A percentile compares a stretch with the other conserved stretches of the same genome.
Conservation (phyloP, 1,140 invertebrate species). For the Latrodectus geometricus region DNA sequence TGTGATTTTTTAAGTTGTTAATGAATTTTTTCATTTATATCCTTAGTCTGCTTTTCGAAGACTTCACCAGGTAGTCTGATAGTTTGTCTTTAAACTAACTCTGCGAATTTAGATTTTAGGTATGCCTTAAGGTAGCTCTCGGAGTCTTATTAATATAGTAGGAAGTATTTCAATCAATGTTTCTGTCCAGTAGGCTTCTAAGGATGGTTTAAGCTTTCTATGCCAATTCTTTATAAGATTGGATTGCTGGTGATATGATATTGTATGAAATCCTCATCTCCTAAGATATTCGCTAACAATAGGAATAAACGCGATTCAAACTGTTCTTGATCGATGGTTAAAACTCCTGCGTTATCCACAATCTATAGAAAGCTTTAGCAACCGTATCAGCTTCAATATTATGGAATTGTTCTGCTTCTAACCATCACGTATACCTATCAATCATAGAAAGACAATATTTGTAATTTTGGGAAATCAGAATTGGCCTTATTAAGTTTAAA, state of each 20-base stretch:
- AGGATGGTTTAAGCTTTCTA: slow-evolving; percentile 51
- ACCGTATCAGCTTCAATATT: slow-evolving; percentile 5
- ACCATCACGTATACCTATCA: background rate
- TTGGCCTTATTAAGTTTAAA: background rate
- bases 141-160: slow-evolving; percentile 67
- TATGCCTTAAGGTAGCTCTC: slow-evolving; percentile 65
- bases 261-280: background rate
- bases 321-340: background rate
- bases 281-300: background rate
- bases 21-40: background rate
- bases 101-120: slow-evolving; percentile 53
- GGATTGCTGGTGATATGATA: slow-evolving; percentile 66
- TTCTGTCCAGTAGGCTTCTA: slow-evolving; percentile 19
- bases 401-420: background rate
- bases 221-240: slow-evolving; percentile 68
- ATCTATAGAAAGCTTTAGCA: background rate
- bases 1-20: background rate
- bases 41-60: background rate
- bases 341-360: background rate
- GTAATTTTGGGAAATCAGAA: background rate
- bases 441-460: background rate
- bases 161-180: slow-evolving; percentile 68
- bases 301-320: background rate
- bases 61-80: slow-evolving; percentile 64
- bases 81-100: slow-evolving; percentile 63